Conservation (phyloP, 2,113 vertebrate genomes). For the Opisthocomus hoazin region DNA sequence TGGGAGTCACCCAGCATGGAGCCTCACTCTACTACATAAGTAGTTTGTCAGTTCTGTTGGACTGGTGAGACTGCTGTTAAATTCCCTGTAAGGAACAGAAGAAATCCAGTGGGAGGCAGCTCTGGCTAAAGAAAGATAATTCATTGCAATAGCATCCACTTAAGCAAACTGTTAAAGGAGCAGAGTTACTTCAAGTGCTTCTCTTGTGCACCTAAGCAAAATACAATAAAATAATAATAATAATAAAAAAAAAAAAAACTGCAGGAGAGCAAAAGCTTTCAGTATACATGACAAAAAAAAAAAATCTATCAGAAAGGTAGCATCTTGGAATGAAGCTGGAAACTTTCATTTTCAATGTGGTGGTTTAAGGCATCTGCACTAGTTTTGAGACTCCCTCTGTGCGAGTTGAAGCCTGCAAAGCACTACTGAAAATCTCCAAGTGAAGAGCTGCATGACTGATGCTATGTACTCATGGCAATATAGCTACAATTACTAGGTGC, state of each 20-base stretch:
- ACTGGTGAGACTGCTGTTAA: constrained; percentile 16
- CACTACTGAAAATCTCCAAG: background rate
- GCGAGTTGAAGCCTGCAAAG: background rate
- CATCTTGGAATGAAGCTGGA: background rate
- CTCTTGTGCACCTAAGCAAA: background rate
- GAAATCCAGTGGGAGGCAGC: constrained; percentile 56
- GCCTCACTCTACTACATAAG: constrained; percentile 14
- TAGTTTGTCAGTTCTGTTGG: constrained; percentile 31
- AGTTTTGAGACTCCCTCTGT: background rate
- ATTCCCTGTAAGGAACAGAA: constrained; percentile 40
- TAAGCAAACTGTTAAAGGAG: background rate
- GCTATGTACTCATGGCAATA: background rate
- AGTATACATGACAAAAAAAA: background rate
- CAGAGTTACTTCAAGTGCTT: background rate
- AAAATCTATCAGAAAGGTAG: background rate
- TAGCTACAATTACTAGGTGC: background rate
- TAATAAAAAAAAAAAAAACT: background rate
- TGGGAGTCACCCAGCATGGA: constrained; percentile 23
- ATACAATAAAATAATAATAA: background rate
- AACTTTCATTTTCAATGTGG: background rate
- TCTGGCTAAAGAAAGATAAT: constrained; percentile 49
- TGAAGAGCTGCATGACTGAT: background rate
- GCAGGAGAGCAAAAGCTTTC: background rate
- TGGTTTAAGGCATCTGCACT: background rate
- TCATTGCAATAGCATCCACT: background rate